phyloP scores from a whole-genome alignment of 1,140 invertebrate species.

The Trialeurodes vaporariorum region DNA sequence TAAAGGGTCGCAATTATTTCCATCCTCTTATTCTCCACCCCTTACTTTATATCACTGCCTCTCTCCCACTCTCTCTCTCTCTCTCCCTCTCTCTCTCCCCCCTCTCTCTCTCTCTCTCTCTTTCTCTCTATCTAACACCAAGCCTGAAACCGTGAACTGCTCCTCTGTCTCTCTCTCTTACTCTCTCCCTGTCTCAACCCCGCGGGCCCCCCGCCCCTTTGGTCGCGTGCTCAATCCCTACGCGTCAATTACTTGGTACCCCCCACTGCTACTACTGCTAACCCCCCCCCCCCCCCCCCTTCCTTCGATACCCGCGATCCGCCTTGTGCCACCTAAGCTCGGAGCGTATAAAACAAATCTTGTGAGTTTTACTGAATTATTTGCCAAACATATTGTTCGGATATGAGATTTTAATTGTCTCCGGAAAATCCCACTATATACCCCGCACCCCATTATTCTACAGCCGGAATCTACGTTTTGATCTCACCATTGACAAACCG shows the following conservation, averaged over 20 bases:
- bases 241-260: neutral
- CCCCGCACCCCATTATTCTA: no score
- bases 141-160: neutral
- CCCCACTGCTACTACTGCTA: no score
- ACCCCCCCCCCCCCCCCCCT: neutral
- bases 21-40: neutral
- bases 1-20: neutral
- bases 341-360: no score
- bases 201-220: no score
- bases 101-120: neutral
- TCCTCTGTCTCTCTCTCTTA: neutral
- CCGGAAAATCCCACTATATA: no score
- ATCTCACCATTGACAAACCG: no score
- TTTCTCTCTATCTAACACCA: neutral
- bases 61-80: neutral
- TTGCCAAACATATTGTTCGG: neutral
- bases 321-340: no score
- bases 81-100: neutral
- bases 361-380: neutral
- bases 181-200: neutral
- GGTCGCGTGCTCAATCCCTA: neutral
- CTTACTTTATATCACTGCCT: no score
- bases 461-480: no score
- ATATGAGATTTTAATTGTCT: no score
- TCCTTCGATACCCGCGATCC: neutral